Evolutionary conservation across 1,140 invertebrate species (phyloP).

Genomic region (Ylistrum balloti): DNA sequence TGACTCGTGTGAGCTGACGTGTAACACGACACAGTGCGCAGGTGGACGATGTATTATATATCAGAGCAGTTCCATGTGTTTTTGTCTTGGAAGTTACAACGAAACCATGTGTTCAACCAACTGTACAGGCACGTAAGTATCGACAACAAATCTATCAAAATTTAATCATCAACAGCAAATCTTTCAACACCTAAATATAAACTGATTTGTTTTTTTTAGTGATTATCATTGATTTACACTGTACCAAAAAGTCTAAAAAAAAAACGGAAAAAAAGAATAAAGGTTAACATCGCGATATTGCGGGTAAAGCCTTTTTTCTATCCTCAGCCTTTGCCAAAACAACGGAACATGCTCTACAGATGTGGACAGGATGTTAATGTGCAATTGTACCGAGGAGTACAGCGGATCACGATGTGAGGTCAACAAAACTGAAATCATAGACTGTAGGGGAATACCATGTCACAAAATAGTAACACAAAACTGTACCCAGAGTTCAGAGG

Average conservation of each 20-base stretch:
- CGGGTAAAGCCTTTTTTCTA: neutral
- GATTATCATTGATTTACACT: too few species aligned
- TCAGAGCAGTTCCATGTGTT: neutral
- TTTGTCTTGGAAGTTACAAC: neutral
- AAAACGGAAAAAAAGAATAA: too few species aligned
- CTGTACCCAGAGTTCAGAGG: neutral
- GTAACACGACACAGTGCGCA: neutral
- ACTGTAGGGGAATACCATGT: neutral
- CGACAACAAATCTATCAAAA: too few species aligned
- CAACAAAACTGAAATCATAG: conserved; percentile 17
- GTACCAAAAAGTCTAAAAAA: too few species aligned
- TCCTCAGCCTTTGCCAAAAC: neutral
- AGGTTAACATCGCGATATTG: too few species aligned
- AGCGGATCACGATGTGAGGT: conserved; percentile 41
- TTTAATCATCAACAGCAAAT: too few species aligned
- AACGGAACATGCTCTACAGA: neutral
- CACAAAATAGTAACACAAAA: neutral
- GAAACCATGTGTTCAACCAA: neutral
- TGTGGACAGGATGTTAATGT: neutral
- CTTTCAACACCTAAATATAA: too few species aligned
- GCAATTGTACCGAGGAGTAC: conserved; percentile 39
- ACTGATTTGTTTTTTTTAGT: too few species aligned
- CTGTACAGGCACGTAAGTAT: neutral
- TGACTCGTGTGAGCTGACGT: neutral
- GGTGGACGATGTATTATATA: neutral